Percentiles rank a stretch among this genome's conserved stretches.
These are phyloP conservation scores for Thunnus thynnus DNA, from an alignment of 2,113 vertebrate species.

Conservation along the genomic window DNA sequence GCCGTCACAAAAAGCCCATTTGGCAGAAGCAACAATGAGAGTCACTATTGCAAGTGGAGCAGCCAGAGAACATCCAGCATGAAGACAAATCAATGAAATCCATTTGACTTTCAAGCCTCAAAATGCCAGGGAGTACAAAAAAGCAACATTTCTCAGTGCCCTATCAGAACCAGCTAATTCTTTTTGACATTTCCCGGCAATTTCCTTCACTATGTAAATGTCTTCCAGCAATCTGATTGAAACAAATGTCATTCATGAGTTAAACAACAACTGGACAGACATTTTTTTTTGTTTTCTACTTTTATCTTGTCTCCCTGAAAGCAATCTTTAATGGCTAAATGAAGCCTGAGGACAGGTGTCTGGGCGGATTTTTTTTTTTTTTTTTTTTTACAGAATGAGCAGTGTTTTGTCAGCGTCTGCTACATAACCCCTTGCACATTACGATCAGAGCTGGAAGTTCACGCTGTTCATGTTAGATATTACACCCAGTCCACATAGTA, in stretches of 20 bases:
- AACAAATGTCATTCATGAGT: constrained; percentile 85
- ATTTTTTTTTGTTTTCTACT: constrained; percentile 43
- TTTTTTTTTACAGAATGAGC: neutral
- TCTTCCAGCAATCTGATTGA: constrained; percentile 81
- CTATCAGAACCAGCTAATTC: constrained; percentile 79
- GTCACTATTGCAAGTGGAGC: constrained; percentile 36
- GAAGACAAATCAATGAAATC: constrained; percentile 80
- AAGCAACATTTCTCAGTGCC: constrained; percentile 61
- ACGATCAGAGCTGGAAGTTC: constrained; percentile 6
- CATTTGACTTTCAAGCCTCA: constrained; percentile 78
- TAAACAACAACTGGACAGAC: constrained; percentile 66
- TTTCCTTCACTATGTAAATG: constrained; percentile 84
- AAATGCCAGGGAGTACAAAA: constrained; percentile 75
- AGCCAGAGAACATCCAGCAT: constrained; percentile 66
- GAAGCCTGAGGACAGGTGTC: constrained; percentile 41
- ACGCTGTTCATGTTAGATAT: constrained; percentile 11
- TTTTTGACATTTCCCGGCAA: constrained; percentile 84
- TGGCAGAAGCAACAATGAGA: constrained; percentile 62
- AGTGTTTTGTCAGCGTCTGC: neutral
- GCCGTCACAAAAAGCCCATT: constrained; percentile 59
- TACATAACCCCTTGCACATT: neutral
- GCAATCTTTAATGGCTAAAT: constrained; percentile 59
- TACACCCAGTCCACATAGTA: neutral
- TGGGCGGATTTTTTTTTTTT: neutral
- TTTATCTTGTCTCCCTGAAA: constrained; percentile 62